These are phyloP conservation scores for Leptinotarsa texana DNA, from an alignment of 1,140 invertebrate genomes.

Conservation along the genomic window DNA sequence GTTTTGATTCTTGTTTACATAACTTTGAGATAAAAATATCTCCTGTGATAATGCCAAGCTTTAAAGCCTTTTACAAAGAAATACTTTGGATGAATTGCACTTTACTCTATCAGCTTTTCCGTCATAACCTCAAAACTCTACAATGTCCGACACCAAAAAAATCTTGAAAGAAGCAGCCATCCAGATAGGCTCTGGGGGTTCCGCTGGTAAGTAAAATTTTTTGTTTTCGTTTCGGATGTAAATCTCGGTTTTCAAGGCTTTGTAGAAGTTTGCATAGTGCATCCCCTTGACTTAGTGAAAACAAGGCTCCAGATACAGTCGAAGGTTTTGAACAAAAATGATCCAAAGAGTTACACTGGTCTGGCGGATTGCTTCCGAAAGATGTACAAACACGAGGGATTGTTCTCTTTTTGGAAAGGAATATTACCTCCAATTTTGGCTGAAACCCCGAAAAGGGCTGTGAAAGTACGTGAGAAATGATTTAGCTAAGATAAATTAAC, in stretches of 20 bases:
- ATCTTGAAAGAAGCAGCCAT: slow-evolving; percentile 73
- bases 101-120: neutral
- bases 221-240: neutral
- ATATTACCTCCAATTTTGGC: slow-evolving; percentile 89
- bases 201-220: slow-evolving; percentile 66
- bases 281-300: slow-evolving; percentile 91
- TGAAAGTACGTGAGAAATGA: slow-evolving; percentile 65
- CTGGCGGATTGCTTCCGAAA: slow-evolving; percentile 85
- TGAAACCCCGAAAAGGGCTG: slow-evolving; percentile 93
- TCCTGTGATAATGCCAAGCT: too few species aligned
- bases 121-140: neutral
- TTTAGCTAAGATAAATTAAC: neutral
- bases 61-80: too few species aligned
- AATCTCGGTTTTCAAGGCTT: slow-evolving; percentile 67
- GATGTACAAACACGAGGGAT: slow-evolving; percentile 84
- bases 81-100: too few species aligned
- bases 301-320: slow-evolving; percentile 82
- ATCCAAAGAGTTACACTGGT: slow-evolving; percentile 72
- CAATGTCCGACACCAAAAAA: slow-evolving; percentile 57
- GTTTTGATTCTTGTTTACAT: too few species aligned
- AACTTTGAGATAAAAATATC: too few species aligned
- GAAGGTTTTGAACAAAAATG: slow-evolving; percentile 52
- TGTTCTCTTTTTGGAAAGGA: slow-evolving; percentile 86
- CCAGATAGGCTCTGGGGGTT: slow-evolving; percentile 86
- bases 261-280: slow-evolving; percentile 94